These are phyloP conservation scores for Mus pahari DNA, from an alignment of 2,113 vertebrate genomes.

Conservation along the genomic window DNA sequence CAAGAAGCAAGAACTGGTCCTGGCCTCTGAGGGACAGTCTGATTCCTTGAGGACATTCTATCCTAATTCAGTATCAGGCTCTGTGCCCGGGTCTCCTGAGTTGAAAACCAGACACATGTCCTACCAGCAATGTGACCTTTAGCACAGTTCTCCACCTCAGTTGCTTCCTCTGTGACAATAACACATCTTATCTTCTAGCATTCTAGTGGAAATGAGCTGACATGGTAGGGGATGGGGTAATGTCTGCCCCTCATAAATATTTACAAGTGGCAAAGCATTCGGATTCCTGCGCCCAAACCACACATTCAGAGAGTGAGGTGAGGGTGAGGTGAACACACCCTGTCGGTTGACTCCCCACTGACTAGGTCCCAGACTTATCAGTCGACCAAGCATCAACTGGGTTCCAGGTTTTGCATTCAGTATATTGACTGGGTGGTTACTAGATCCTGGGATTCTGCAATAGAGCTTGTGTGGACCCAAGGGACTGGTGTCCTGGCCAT, in stretches of 20 bases:
- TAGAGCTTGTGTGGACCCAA: fast-evolving
- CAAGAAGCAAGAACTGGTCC: background rate
- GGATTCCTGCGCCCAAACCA: background rate
- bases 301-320: background rate
- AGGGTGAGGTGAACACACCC: too few species aligned
- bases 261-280: background rate
- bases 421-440: fast-evolving
- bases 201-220: background rate
- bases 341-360: background rate
- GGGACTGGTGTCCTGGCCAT: background rate
- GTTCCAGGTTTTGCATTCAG: background rate
- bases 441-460: background rate
- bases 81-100: background rate
- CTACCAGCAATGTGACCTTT: background rate
- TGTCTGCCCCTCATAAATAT: background rate
- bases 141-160: background rate
- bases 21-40: background rate
- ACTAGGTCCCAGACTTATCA: background rate
- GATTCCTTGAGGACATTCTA: background rate
- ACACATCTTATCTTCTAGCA: too few species aligned
- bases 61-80: background rate
- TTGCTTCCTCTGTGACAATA: background rate
- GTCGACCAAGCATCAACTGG: too few species aligned
- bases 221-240: background rate
- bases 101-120: background rate